Base-by-base conservation (phyloP, 2,888 invertebrate genomes). In the Chrysopilus asiliformis region DNA sequence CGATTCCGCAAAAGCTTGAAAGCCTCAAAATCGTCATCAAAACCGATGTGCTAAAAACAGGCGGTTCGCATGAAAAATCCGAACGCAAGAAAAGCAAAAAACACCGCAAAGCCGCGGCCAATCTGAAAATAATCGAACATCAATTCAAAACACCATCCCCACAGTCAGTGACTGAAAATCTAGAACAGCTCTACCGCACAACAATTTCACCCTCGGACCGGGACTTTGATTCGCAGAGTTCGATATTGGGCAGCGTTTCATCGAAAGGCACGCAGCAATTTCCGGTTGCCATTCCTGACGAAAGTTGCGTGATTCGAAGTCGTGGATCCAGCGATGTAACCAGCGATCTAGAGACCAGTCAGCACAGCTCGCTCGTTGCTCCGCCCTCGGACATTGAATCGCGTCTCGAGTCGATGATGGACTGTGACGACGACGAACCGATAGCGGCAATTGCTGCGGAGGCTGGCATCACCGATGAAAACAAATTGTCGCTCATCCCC, bases 171-270 rank as follows among this genome's bases (percentile, higher is more conserved):
- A 60, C 66, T 34, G 68, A 68, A 51, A 60, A 58, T 22, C 68
- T 67, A 61, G 69, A 69, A 40, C 51, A 68, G 15, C 69, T 68
- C 47, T 65, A 65, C 49, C 67, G 68, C 20, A 55, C 69, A 33
- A 18, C 60, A 1, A 68, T 71, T 32, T 70, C 72, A 27, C 68
- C 72, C 14, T 58, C 60, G 3, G 62, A 63, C 24, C 55, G 56
- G 36, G 62, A 62, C 40, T 61, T 63, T 17, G 62, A 63, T 39
- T 63, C 60, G 2, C 55, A 63, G 36, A 63, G 63, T 1, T 64
- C 64, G 25, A 58, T 64, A 36, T 45, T 64, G 33, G 63, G 63
- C 33, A 63, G 63, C 49, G 56, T 60, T 38, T 61, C 61, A 2
- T 63, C 63, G 9, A 63, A 63, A 43, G 60, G 58, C 8, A 47